phyloP scores from a whole-genome alignment of 2,888 invertebrate species.

The Drosophila anomelani region DNA sequence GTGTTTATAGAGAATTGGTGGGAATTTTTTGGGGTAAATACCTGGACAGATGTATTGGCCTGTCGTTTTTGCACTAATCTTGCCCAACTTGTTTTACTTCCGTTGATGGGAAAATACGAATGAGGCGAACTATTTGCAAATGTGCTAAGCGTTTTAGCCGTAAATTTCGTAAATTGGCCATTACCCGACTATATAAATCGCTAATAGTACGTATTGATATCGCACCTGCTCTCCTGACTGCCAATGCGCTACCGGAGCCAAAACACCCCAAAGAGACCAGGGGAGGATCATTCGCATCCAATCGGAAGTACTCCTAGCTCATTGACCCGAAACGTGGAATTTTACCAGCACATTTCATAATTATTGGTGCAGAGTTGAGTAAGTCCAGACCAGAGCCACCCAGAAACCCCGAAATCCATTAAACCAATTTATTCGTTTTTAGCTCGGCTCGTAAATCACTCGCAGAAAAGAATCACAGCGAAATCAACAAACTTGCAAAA shows the following conservation, averaged over 20 bases:
- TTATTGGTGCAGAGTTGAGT: slow-evolving; percentile 8
- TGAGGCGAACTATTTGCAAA: slow-evolving; percentile 60
- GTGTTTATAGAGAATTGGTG: slow-evolving; percentile 33
- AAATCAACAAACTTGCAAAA: slow-evolving; percentile 11
- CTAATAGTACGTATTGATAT: slow-evolving; percentile 59
- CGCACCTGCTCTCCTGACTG: slow-evolving; percentile 54
- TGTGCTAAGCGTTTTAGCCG: slow-evolving; percentile 60
- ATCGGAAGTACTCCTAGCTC: slow-evolving; percentile 68
- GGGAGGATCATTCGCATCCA: slow-evolving; percentile 36
- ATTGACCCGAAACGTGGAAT: slow-evolving; percentile 58
- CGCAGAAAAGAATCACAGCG: slow-evolving; percentile 18
- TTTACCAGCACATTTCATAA: slow-evolving; percentile 21
- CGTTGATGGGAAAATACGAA: slow-evolving; percentile 52
- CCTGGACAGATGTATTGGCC: slow-evolving; percentile 35
- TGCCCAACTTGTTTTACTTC: slow-evolving; percentile 53
- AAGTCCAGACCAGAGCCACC: slow-evolving; percentile 49
- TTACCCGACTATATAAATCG: slow-evolving; percentile 69
- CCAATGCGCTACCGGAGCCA: slow-evolving; percentile 53
- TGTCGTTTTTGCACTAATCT: slow-evolving; percentile 8
- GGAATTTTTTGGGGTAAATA: slow-evolving; percentile 65
- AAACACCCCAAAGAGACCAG: not conserved
- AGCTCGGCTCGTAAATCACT: slow-evolving; percentile 41
- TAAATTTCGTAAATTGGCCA: slow-evolving; percentile 68
- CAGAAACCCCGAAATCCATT: slow-evolving; percentile 56
- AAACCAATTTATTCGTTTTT: slow-evolving; percentile 20